phyloP scores from a whole-genome alignment of 1,140 invertebrate species.

The Cyclargus thomasi region DNA sequence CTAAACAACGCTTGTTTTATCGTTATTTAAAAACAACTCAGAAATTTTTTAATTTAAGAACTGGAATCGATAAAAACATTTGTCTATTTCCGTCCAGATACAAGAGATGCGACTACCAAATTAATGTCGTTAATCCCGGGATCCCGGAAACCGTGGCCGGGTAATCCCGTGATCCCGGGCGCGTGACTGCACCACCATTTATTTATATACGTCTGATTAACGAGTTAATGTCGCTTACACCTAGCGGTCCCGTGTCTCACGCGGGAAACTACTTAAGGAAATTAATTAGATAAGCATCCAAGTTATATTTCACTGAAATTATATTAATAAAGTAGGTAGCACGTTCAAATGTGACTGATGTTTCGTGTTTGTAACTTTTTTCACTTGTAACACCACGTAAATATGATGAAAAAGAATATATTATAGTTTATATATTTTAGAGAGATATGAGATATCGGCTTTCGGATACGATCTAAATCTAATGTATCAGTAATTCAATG shows the following conservation, averaged over 20 bases:
- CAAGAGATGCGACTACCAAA: background rate
- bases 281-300: background rate
- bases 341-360: background rate
- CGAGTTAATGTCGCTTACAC: conserved; percentile 5
- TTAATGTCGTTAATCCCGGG: background rate
- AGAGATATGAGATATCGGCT: no score
- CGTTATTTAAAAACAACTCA: background rate
- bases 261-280: background rate
- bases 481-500: no score
- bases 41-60: background rate
- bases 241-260: background rate
- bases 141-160: conserved; percentile 18
- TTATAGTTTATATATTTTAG: no score
- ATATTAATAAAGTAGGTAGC: background rate
- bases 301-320: background rate
- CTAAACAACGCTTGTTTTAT: background rate
- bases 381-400: no score
- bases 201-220: conserved; percentile 17
- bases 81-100: background rate
- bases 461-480: no score
- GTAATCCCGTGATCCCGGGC: conserved; percentile 26
- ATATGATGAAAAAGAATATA: no score
- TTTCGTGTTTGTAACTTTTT: no score
- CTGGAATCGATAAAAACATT: background rate
- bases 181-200: conserved; percentile 24